These are phyloP conservation scores for Typhlomys cinereus DNA, from an alignment of 2,113 vertebrate species.

Conservation along the genomic window DNA sequence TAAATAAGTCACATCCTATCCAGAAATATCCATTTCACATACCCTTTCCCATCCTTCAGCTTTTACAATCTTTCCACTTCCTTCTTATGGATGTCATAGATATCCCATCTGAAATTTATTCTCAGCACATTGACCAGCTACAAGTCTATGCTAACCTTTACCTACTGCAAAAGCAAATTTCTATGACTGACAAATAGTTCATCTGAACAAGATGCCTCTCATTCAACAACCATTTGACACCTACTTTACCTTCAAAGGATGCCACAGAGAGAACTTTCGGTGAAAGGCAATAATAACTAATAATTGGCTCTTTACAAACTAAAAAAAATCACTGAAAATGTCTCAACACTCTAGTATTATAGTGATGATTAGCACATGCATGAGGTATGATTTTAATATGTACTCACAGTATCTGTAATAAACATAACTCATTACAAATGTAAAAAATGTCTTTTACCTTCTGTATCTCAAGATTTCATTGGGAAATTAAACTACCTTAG, in stretches of 20 bases:
- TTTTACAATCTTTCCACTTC: too few species aligned
- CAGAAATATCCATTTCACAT: too few species aligned
- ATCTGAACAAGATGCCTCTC: not conserved
- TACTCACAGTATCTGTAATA: not conserved
- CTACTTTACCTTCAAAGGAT: not conserved
- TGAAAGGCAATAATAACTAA: not conserved
- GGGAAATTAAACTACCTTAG: not conserved
- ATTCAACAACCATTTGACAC: not conserved
- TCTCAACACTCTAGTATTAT: not conserved
- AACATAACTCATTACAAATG: not conserved
- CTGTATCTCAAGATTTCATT: not conserved
- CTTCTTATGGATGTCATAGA: too few species aligned
- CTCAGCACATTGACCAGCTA: too few species aligned
- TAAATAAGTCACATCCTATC: too few species aligned
- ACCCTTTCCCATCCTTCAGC: too few species aligned
- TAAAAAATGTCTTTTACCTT: not conserved
- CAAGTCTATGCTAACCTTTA: too few species aligned
- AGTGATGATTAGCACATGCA: not conserved
- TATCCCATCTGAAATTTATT: too few species aligned
- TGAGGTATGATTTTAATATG: not conserved
- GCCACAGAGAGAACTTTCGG: not conserved
- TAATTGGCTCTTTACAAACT: not conserved
- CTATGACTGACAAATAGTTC: too few species aligned
- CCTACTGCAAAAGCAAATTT: too few species aligned
- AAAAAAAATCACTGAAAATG: not conserved